A percentile compares a stretch with the other conserved stretches of the same genome.
Conservation (phyloP, 2,113 vertebrate species). For the Aphyosemion australe region DNA sequence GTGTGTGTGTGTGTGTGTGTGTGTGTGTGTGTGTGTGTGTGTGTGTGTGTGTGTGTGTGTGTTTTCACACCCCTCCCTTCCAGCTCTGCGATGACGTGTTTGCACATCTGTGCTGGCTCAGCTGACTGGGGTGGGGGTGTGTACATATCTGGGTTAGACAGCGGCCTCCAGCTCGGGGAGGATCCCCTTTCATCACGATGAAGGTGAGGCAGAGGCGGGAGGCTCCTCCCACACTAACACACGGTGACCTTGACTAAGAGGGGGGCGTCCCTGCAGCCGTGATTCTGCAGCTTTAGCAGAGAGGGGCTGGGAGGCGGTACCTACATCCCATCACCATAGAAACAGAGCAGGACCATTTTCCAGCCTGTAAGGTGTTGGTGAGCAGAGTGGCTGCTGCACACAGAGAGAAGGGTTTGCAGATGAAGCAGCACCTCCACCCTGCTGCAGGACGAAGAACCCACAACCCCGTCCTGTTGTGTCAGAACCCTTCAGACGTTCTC, state of each 20-base stretch:
- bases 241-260: slow-evolving; percentile 57
- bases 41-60: slow-evolving; percentile 1
- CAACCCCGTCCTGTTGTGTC: too few relatives aligned
- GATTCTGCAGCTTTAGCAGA: slow-evolving; percentile 33
- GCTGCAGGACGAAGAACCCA: background rate
- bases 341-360: slow-evolving; percentile 57
- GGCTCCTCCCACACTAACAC: background rate
- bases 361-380: slow-evolving; percentile 32
- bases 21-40: too few relatives aligned
- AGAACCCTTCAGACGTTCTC: background rate
- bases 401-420: slow-evolving; percentile 26
- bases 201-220: background rate
- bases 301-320: slow-evolving; percentile 1
- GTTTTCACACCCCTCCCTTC: slow-evolving; percentile 39
- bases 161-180: slow-evolving; percentile 4
- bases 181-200: slow-evolving; percentile 41
- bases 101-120: slow-evolving; percentile 54
- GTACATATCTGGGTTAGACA: background rate
- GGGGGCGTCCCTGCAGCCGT: slow-evolving; percentile 42
- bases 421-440: slow-evolving; percentile 19
- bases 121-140: slow-evolving; percentile 28
- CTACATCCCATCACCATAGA: slow-evolving; percentile 55
- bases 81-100: slow-evolving; percentile 23
- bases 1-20: too few relatives aligned
- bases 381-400: slow-evolving; percentile 17